Conservation (phyloP, 2,113 vertebrate genomes). For the Gnathonemus echidnorhynchus region DNA sequence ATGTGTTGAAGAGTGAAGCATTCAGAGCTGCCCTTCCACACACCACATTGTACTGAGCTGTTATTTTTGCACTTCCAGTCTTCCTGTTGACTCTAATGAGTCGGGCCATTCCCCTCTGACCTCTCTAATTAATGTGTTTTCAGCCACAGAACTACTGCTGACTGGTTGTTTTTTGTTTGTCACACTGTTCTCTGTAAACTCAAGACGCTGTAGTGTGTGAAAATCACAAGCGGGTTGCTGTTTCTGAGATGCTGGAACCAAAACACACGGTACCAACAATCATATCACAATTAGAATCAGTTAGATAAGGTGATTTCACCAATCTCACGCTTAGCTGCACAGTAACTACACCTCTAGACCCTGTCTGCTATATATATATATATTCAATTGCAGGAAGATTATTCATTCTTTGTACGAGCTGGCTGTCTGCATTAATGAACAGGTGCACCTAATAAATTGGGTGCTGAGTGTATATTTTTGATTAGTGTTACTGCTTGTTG, state of each 20-base stretch:
- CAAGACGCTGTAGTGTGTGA: background rate
- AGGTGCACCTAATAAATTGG: background rate
- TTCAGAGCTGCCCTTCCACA: background rate
- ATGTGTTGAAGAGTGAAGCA: background rate
- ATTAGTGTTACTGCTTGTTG: background rate
- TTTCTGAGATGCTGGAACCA: background rate
- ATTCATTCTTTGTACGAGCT: background rate
- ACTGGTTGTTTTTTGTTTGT: background rate
- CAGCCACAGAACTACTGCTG: background rate
- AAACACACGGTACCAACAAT: background rate
- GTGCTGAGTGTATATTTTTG: background rate
- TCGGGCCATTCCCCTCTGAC: background rate
- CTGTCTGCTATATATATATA: background rate
- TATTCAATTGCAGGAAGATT: background rate
- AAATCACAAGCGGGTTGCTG: background rate
- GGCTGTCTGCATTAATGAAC: background rate
- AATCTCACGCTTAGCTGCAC: background rate
- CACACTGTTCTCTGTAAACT: background rate
- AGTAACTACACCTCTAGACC: background rate
- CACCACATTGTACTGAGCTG: background rate
- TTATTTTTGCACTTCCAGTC: background rate
- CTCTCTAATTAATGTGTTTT: background rate
- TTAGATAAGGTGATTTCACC: background rate
- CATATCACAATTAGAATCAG: background rate
- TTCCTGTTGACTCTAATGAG: background rate